Base-by-base conservation (phyloP, 2,888 invertebrate genomes). In the Desoria tigrina region DNA sequence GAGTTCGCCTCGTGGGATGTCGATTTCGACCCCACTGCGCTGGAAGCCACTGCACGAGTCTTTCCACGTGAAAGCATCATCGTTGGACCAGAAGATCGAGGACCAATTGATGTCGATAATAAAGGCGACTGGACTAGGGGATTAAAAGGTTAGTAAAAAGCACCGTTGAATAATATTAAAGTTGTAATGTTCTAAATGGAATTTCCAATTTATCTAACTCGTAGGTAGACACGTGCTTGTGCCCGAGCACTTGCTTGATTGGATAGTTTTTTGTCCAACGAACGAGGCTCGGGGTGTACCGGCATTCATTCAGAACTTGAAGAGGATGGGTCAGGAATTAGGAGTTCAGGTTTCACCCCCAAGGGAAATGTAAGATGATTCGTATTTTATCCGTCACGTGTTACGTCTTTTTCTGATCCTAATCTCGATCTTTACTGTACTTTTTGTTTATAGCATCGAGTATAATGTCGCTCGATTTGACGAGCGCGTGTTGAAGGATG, bases 61-160 rank as follows among this genome's bases (percentile, higher is more conserved):
- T 77, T 94, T 18, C 84, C 84, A 0, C 66, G 80, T 0, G 91
- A 94, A 77, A 80, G 77, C 0, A 89, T 94, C 2, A 9, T 83
- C 0, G 84, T 86, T 69, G 61, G 56, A 4, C 65, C 68, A 11
- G 65, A 68, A 7, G 61, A 21, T 2, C 81, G 79, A 69, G 76
- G 78, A 7, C 80, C 82, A 3, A 61, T 57, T 16, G 9, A 18
- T 6, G 56, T 26, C 0, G 88, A 86, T 16, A 79, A 81, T 0
- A 82, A 83, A 1, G 91, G 89, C 0, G 91, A 94, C 61, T 95
- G 94, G 93, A 88, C 89, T 0, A 79, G 82, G 1, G 86, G 86
- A 39, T 83, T 93, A 78, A 82, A 89, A 69, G 79, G 81, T 42
- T 77, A 78, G 65, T n/a, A n/a, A 28, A 6, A n/a, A 9, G 27